These are phyloP conservation scores for Spilosoma lubricipeda DNA, from an alignment of 2,888 invertebrate species.

Conservation along the genomic window DNA sequence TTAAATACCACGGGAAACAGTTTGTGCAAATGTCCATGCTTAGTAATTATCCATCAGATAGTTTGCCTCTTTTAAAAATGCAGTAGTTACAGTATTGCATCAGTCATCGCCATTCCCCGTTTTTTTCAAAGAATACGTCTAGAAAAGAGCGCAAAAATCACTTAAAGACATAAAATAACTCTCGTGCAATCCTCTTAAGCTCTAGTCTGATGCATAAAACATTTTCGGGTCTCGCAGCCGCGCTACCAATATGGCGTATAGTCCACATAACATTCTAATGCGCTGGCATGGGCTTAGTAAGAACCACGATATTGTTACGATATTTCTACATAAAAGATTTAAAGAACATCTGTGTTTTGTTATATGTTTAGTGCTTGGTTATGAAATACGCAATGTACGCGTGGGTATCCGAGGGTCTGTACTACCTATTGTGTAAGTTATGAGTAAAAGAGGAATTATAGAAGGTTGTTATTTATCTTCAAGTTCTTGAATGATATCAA, in stretches of 20 bases:
- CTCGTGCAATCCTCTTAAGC: constrained; percentile 60
- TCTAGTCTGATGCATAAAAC: constrained; percentile 64
- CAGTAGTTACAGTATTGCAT: too few relatives aligned
- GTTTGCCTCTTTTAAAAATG: too few relatives aligned
- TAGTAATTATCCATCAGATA: too few relatives aligned
- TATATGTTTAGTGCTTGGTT: background rate
- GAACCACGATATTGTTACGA: constrained; percentile 39
- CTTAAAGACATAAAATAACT: constrained; percentile 50
- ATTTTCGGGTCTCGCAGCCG: constrained; percentile 60
- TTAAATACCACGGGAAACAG: too few relatives aligned
- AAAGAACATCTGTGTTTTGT: background rate
- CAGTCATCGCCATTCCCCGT: background rate
- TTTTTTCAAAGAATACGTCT: constrained; percentile 1
- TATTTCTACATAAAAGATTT: background rate
- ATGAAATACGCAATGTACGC: background rate
- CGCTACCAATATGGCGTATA: constrained; percentile 58
- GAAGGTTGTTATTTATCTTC: background rate
- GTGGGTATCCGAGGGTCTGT: background rate
- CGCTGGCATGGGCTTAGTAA: constrained; percentile 22
- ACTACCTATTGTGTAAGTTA: background rate
- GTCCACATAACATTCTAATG: constrained; percentile 64
- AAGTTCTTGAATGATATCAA: too few relatives aligned
- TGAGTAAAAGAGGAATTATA: background rate
- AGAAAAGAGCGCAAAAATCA: constrained; percentile 32
- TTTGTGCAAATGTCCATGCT: too few relatives aligned